These are phyloP conservation scores for Hassar affinis DNA, from an alignment of 2,113 vertebrate genomes.

Conservation along the genomic window DNA sequence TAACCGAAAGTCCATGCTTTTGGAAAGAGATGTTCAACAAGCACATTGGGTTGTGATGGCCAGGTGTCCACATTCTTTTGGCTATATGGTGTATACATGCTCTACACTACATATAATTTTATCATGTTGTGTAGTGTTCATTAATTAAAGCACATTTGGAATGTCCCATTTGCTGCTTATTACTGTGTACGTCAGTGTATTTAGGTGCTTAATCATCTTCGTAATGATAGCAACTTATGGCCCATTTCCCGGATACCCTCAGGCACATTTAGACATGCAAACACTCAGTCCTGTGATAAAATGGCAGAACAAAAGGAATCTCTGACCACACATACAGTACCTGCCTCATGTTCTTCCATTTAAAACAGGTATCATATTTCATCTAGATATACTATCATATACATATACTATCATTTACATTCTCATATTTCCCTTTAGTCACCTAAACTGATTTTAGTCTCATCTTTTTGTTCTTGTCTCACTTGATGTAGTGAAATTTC, in stretches of 20 bases:
- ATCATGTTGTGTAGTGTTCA: neutral
- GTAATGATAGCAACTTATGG: neutral
- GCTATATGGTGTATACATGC: neutral
- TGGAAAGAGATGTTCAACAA: neutral
- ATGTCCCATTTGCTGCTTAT: neutral
- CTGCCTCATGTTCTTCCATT: neutral
- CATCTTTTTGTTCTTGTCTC: too few species aligned
- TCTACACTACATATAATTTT: neutral
- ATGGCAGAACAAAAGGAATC: neutral
- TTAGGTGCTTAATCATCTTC: slow-evolving; percentile 5
- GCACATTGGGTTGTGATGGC: neutral
- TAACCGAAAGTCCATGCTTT: neutral
- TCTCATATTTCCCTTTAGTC: too few species aligned
- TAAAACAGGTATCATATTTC: neutral
- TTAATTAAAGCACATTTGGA: neutral
- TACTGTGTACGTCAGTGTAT: neutral
- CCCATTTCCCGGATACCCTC: neutral
- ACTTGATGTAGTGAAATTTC: neutral
- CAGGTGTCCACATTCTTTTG: neutral
- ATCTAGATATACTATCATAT: neutral
- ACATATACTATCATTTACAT: too few species aligned
- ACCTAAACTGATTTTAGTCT: too few species aligned
- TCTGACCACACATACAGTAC: neutral
- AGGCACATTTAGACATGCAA: neutral
- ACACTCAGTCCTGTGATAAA: neutral